phyloP scores from a whole-genome alignment of 2,888 invertebrate genomes.

The Auanema freiburgensis region DNA sequence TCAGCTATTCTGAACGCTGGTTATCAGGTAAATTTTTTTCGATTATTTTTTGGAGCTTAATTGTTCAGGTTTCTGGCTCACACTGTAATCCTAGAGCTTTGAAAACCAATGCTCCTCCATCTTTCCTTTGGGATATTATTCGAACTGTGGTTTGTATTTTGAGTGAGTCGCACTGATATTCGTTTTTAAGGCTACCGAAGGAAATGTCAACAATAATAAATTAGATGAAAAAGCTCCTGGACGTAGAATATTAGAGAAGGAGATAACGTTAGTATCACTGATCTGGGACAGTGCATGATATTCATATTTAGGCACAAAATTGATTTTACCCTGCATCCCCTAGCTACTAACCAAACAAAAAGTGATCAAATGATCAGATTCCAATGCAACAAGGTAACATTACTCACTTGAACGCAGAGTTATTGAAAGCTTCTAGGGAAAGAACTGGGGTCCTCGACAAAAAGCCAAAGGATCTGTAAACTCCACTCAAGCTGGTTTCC shows the following conservation, averaged over 20 bases:
- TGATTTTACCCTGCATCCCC: conserved; percentile 53
- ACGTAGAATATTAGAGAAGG: conserved; percentile 25
- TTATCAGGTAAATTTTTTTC: conserved; percentile 21
- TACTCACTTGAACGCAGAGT: neutral
- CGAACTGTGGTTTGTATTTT: conserved; percentile 70
- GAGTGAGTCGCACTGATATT: neutral
- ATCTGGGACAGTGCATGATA: neutral
- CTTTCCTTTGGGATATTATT: conserved; percentile 88
- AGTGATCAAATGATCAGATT: conserved; percentile 56
- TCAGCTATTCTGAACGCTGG: conserved; percentile 88
- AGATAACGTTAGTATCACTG: conserved; percentile 9
- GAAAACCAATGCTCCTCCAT: conserved; percentile 87
- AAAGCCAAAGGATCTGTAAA: conserved; percentile 64
- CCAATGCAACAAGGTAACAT: conserved; percentile 55
- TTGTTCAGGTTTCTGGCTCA: conserved; percentile 79
- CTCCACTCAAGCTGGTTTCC: conserved; percentile 53
- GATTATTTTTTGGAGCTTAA: neutral
- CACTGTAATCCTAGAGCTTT: conserved; percentile 85
- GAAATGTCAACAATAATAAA: conserved; percentile 30
- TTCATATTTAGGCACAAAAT: conserved; percentile 37
- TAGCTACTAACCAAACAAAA: conserved; percentile 47
- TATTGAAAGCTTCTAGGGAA: conserved; percentile 36
- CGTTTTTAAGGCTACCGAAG: conserved; percentile 36
- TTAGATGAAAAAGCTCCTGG: conserved; percentile 31
- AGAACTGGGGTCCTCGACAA: conserved; percentile 62